A percentile compares a stretch with the other conserved stretches of the same genome.
phyloP scores from a whole-genome alignment of 2,797 vertebrate genomes.

The Percopsis omiscomaycus region DNA sequence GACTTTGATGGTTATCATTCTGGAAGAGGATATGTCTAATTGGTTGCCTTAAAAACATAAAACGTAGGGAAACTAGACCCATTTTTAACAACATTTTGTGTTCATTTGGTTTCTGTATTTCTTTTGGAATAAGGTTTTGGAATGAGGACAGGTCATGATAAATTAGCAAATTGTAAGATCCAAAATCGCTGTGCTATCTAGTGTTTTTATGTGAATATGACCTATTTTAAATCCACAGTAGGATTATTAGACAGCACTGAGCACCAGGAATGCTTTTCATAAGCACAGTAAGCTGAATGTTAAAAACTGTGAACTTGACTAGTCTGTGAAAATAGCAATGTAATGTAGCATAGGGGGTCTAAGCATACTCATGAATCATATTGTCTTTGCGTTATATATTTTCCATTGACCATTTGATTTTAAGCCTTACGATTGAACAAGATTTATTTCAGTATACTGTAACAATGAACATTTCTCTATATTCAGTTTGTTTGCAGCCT shows the following conservation, averaged over 20 bases:
- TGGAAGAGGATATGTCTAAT: too few species aligned
- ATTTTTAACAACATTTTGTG: not conserved
- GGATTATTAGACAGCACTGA: conserved; percentile 14
- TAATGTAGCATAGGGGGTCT: conserved; percentile 11
- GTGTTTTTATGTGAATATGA: not conserved
- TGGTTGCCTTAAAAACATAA: not conserved
- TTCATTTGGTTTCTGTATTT: not conserved
- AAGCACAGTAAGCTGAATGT: conserved; percentile 14
- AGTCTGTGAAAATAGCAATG: conserved; percentile 16
- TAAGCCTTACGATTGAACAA: conserved; percentile 17
- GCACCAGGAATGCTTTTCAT: not conserved
- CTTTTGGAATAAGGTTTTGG: not conserved
- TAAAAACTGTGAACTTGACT: conserved; percentile 12
- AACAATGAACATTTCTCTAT: conserved; percentile 16
- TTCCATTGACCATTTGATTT: conserved; percentile 21
- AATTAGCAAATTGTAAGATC: conserved; percentile 1
- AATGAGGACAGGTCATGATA: not conserved
- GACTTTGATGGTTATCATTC: not conserved
- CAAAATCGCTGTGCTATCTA: not conserved
- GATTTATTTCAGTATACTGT: conserved; percentile 20
- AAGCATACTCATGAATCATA: conserved; percentile 21
- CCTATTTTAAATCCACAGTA: conserved; percentile 15
- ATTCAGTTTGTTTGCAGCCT: conserved; percentile 30
- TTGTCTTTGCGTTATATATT: conserved; percentile 11
- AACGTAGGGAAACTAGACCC: too few species aligned